Evolutionary conservation across 2,113 vertebrate species (phyloP).

Genomic region (Malurus cyaneus): DNA sequence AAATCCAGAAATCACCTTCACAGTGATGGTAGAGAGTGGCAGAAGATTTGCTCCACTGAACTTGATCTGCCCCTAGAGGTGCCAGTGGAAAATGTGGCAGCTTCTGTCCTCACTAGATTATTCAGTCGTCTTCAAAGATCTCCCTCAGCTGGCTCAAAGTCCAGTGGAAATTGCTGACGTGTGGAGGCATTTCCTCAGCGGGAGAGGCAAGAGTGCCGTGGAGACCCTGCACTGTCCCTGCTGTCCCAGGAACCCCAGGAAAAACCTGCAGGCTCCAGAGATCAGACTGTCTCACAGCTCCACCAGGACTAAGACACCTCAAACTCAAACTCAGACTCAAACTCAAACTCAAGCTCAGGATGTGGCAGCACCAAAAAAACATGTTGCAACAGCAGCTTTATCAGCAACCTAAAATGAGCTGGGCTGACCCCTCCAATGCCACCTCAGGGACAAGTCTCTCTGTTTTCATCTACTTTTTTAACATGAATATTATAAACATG

Average conservation of each 20-base stretch:
- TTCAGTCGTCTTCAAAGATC: not conserved
- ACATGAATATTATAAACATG: not conserved
- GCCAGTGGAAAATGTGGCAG: not conserved
- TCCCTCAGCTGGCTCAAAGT: not conserved
- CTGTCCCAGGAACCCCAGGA: fast-evolving
- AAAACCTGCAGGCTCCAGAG: not conserved
- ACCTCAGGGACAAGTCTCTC: not conserved
- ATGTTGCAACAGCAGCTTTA: not conserved
- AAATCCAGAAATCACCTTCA: not conserved
- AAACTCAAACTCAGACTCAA: not conserved
- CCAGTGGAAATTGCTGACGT: fast-evolving
- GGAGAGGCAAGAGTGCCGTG: fast-evolving
- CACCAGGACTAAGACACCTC: not conserved
- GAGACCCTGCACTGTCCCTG: fast-evolving
- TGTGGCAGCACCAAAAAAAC: fast-evolving
- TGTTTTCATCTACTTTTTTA: not conserved
- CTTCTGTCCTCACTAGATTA: not conserved
- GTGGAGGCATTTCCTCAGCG: not conserved
- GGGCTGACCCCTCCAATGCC: not conserved
- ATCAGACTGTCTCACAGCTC: not conserved
- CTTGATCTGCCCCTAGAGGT: not conserved
- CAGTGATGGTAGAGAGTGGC: not conserved
- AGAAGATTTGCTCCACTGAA: not conserved
- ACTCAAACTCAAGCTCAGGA: not conserved
- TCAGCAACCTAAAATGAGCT: not conserved